A percentile compares a stretch with the other conserved stretches of the same genome.
phyloP scores from a whole-genome alignment of 2,113 vertebrate species.

The Zapus hudsonius region DNA sequence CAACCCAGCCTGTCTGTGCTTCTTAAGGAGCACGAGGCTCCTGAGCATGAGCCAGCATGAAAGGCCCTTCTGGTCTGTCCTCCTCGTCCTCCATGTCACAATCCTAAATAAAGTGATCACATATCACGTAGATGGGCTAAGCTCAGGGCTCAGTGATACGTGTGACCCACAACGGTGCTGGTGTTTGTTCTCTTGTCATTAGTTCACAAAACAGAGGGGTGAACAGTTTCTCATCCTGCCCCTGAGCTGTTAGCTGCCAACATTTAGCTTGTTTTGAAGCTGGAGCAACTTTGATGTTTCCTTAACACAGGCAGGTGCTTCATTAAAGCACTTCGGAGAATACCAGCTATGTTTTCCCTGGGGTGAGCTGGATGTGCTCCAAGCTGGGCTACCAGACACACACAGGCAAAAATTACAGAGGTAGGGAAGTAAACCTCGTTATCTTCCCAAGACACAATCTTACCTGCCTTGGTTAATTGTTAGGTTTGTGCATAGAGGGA shows the following conservation, averaged over 20 bases:
- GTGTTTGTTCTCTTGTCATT: background rate
- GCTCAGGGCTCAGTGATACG: background rate
- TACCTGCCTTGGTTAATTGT: slow-evolving; percentile 73
- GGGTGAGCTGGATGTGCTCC: slow-evolving; percentile 58
- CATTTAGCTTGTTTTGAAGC: slow-evolving; percentile 75
- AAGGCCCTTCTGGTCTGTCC: background rate
- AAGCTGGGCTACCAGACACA: slow-evolving; percentile 56
- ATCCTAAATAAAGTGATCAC: background rate
- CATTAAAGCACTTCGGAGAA: slow-evolving; percentile 29
- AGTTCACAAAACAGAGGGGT: slow-evolving; percentile 22
- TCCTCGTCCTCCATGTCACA: background rate
- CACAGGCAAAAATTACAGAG: background rate
- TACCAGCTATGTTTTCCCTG: slow-evolving; percentile 58
- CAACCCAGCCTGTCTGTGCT: background rate
- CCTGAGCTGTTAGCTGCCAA: slow-evolving; percentile 62
- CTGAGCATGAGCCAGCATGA: background rate
- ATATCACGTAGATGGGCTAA: background rate
- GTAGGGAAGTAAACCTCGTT: slow-evolving; percentile 69
- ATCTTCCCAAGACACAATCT: slow-evolving; percentile 68
- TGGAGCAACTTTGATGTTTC: slow-evolving; percentile 72
- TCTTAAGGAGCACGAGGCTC: background rate
- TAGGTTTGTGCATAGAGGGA: slow-evolving; percentile 43
- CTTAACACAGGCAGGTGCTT: slow-evolving; percentile 60
- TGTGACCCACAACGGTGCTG: background rate
- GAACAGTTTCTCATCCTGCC: slow-evolving; percentile 7